These are phyloP conservation scores for Agrypnus murinus DNA, from an alignment of 2,888 invertebrate genomes.

Conservation along the genomic window DNA sequence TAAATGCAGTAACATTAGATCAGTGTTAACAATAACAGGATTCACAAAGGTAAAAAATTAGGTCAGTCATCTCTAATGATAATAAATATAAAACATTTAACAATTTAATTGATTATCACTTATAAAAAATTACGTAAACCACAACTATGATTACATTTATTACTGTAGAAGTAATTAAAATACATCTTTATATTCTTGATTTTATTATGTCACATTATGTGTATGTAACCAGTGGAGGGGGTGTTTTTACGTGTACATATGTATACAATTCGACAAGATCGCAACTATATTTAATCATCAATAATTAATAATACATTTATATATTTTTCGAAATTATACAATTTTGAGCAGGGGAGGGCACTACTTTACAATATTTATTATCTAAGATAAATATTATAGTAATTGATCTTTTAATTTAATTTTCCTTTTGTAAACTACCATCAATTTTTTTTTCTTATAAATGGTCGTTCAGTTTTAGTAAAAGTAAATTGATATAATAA, in stretches of 20 bases:
- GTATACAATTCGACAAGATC: conserved; percentile 13
- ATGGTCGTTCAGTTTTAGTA: conserved; percentile 22
- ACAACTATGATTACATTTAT: not conserved
- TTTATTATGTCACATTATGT: conserved; percentile 8
- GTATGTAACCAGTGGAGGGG: conserved; percentile 8
- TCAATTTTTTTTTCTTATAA: conserved; percentile 25
- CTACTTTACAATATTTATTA: conserved; percentile 30
- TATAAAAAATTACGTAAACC: conserved; percentile 22
- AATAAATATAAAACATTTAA: too few species aligned
- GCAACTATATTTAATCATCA: conserved; percentile 28
- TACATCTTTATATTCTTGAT: conserved; percentile 19
- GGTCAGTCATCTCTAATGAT: too few species aligned
- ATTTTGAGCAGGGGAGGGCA: conserved; percentile 14
- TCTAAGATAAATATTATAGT: conserved; percentile 5
- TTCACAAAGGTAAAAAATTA: too few species aligned
- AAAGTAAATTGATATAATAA: conserved; percentile 22
- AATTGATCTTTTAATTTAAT: conserved; percentile 26
- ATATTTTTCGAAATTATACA: conserved; percentile 20
- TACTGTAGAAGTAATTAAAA: conserved; percentile 10
- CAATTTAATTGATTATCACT: conserved; percentile 1
- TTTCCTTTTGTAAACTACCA: conserved; percentile 26
- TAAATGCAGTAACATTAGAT: too few species aligned
- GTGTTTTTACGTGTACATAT: not conserved
- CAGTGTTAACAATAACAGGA: too few species aligned
- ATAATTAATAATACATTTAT: conserved; percentile 8